Evolutionary conservation across 2,113 vertebrate species (phyloP), one percentile per base, ranked within the genome.

Genomic region (Cyprinus carpio): DNA sequence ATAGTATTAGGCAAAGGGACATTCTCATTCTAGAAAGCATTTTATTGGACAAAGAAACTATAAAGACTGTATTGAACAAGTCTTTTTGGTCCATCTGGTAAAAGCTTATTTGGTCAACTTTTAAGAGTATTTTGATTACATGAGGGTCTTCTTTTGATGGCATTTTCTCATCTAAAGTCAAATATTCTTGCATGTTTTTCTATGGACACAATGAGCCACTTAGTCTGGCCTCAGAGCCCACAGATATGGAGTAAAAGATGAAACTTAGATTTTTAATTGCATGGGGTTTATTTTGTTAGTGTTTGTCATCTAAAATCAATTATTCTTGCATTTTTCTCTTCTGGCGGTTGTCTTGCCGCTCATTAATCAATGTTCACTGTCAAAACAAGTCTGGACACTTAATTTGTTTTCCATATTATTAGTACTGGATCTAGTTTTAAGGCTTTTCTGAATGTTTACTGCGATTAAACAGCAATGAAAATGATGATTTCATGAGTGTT

Each of bases 381-480:
- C 74, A 76, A 76, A 76, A 54, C 25, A 76, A 75, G 25, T 20
- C 74, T 76, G 46, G 74, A 54, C 25, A 31, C 16, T 29, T 76
- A 54, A 76, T 76, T 51, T 31, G 74, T 54, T 62, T 34, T 15
- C 56, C 7, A 43, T 79, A 9, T 58, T 58, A 58, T 58, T 58
- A 60, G 11, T 58, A 13, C 20, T 78, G 2, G 11, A 75, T 75
- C 40, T 75, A 13, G n/a, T 51, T 49, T 1, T 49, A 75, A n/a
- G 37, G 49, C 40, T 75, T 78, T 78, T 15, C 20, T 79, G 31
- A 43, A 79, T 79, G 76, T 79, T 60, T 40, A 60, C 15, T 58
- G 15, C 3, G 5, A 37, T 62, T 56, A 75, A 58, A 77, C 16
- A 0, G 13, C 18, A 56, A 23, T 58, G 49, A 58, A 29, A 77